Evolutionary conservation across 2,113 vertebrate species (phyloP), one percentile per base, ranked within the genome.

Genomic region (Ciconia maguari): DNA sequence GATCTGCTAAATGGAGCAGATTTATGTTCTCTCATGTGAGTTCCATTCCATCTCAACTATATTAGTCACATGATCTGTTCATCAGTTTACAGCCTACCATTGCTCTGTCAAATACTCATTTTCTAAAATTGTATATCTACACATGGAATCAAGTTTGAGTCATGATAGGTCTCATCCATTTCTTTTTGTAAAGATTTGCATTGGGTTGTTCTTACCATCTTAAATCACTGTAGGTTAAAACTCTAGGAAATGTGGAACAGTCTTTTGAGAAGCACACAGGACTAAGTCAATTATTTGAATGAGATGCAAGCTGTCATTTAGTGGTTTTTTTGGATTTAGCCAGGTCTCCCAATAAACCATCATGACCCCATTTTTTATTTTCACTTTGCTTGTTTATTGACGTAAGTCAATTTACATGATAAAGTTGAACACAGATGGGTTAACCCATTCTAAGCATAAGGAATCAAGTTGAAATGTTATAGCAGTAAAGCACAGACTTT

Each of bases 1-100:
- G 44, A 92, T 84, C 61, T 96, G 89, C 69, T 95, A 95, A 95
- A 91, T 92, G 70, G 83, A 96, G 83, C 96, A 93, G 65, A 96
- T 55, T 89, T 92, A 87, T 66, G 52, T 92, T 94, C 94, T 90
- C 48, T 94, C 86, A 94, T 95, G 90, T 19, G 60, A 95, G 42
- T 83, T 81, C 72, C 57, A 48, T 66, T 94, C 38, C 42, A 77
- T 70, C 65, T 87, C 90, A 78, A 83, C 64, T 90, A 9, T 54
- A 87, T 84, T 89, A 91, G 82, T 88, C 89, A 90, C 76, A 29
- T 61, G 85, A 95, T 75, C 81, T 87, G 55, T 58, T 93, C 60
- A 81, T 91, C 84, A 89, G 80, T 84, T 78, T 54, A 58, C 38
- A 89, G 70, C 41, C 64, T 77, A 58, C 51, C 38, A 60, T 10